A percentile compares a stretch with the other conserved stretches of the same genome.
These are phyloP conservation scores for Camponotus pennsylvanicus DNA, from an alignment of 1,140 invertebrate genomes.

Conservation along the genomic window DNA sequence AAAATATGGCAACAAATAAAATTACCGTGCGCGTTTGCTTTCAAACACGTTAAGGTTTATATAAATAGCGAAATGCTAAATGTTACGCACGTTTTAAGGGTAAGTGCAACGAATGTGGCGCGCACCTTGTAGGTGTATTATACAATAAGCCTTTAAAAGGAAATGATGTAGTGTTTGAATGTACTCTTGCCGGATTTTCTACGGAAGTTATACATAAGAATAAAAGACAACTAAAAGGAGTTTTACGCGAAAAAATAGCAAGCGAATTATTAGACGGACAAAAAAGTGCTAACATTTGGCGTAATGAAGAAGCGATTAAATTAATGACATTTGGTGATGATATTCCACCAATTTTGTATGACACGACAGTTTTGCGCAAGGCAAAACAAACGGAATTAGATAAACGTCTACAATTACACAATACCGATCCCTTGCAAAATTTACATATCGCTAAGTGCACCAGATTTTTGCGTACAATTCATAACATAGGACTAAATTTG, in stretches of 20 bases:
- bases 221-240: neutral
- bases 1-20: neutral
- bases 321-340: slow-evolving; percentile 2
- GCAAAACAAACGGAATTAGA: neutral
- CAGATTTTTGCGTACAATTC: neutral
- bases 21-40: neutral
- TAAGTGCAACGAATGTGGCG: neutral
- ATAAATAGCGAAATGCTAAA: neutral
- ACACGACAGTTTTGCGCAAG: no score
- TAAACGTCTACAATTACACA: neutral
- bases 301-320: neutral
- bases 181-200: neutral
- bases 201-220: neutral
- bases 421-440: neutral
- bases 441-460: neutral
- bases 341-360: neutral
- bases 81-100: neutral
- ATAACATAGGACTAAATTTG: neutral
- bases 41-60: neutral
- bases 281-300: neutral
- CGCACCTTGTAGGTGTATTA: neutral
- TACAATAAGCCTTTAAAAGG: neutral
- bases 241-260: neutral
- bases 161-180: neutral
- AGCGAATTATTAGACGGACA: neutral